Percentiles rank a stretch among this genome's conserved stretches.
phyloP scores from a whole-genome alignment of 2,888 invertebrate genomes.

The Troides helena region DNA sequence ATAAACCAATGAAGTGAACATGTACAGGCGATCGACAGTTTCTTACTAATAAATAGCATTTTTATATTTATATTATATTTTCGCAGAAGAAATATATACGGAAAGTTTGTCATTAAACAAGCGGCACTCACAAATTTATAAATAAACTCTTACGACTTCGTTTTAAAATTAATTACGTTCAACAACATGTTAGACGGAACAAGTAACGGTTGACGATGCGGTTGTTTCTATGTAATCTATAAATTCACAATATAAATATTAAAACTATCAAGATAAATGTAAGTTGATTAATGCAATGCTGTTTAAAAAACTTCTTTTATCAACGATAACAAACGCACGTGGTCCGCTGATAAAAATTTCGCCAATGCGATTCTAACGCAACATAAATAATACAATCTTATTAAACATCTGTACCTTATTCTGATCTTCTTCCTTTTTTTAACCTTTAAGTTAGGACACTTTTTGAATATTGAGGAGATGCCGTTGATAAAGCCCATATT shows the following conservation, averaged over 20 bases:
- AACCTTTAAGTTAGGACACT: conserved; percentile 64
- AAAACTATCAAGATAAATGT: not conserved
- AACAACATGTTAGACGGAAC: conserved; percentile 4
- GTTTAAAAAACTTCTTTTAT: conserved; percentile 21
- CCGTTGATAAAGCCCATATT: conserved; percentile 63
- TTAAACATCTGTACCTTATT: conserved; percentile 47
- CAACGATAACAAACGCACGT: conserved; percentile 36
- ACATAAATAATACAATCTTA: conserved; percentile 6
- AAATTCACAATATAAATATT: conserved; percentile 6
- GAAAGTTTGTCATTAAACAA: conserved; percentile 7
- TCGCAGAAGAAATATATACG: not conserved
- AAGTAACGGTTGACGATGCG: conserved; percentile 7
- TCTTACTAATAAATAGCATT: not conserved
- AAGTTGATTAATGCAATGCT: conserved; percentile 1
- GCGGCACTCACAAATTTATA: conserved; percentile 5
- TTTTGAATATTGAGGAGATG: conserved; percentile 68
- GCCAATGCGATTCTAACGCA: not conserved
- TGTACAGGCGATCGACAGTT: not conserved
- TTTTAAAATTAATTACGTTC: conserved; percentile 21
- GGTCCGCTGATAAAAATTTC: conserved; percentile 25
- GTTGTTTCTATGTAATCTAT: conserved; percentile 14
- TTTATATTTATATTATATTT: not conserved
- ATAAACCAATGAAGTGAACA: not conserved
- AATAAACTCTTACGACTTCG: conserved; percentile 20
- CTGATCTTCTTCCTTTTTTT: conserved; percentile 50